phyloP scores from a whole-genome alignment of 2,888 invertebrate genomes.

The Archips crataeganus region DNA sequence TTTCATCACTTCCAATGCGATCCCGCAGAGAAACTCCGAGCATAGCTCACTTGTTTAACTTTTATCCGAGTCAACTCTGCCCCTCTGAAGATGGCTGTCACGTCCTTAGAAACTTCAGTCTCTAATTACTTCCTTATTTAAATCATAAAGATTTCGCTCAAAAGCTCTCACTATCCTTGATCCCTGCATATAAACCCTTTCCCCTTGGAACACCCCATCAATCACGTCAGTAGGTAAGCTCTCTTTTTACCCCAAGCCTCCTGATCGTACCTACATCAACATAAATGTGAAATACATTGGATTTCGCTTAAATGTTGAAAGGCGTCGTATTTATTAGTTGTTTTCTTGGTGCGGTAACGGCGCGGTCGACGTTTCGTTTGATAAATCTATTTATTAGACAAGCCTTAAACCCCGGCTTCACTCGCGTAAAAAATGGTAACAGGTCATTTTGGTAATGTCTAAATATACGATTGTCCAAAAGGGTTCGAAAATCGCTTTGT shows the following conservation, averaged over 20 bases:
- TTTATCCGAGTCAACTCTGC: neutral
- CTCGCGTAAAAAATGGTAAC: too few species aligned
- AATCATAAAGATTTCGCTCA: slow-evolving; percentile 6
- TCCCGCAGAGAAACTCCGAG: too few species aligned
- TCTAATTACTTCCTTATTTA: slow-evolving; percentile 18
- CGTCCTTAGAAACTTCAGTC: neutral
- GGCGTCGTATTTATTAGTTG: slow-evolving; percentile 37
- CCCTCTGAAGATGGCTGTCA: neutral
- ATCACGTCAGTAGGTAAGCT: slow-evolving; percentile 35
- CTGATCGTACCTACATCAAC: slow-evolving; percentile 30
- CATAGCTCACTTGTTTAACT: too few species aligned
- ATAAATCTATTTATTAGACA: neutral
- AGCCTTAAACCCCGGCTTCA: too few species aligned
- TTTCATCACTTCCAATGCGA: too few species aligned
- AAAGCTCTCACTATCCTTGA: slow-evolving; percentile 5
- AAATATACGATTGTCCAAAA: too few species aligned
- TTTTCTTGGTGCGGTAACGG: neutral
- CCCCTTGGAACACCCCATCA: slow-evolving; percentile 29
- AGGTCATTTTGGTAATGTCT: too few species aligned
- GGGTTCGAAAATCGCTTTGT: too few species aligned
- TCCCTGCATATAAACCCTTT: slow-evolving; percentile 12
- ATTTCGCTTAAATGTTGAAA: slow-evolving; percentile 41
- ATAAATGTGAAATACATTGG: slow-evolving; percentile 41
- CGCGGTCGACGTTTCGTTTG: neutral
- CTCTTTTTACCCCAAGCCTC: slow-evolving; percentile 36